Base-by-base conservation (phyloP, 1,140 invertebrate genomes). In the Eulimnadia texana region DNA sequence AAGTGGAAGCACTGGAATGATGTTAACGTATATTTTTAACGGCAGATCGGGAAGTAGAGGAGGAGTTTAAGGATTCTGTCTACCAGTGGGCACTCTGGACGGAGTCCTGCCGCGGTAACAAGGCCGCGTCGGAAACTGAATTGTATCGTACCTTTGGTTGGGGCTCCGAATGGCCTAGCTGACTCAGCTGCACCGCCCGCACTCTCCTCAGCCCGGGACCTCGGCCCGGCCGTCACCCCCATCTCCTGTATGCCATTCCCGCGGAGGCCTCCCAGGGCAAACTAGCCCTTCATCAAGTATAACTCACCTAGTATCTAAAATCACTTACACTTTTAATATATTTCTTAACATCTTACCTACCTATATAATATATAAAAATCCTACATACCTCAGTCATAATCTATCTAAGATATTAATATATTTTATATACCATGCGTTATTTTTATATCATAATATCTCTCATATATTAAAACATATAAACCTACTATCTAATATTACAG, bases 101-200 rank as follows among this genome's bases (percentile, higher is more conserved):
- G n/a, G n/a, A n/a, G n/a, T n/a, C n/a, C n/a, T n/a, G n/a, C n/a
- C n/a, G n/a, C n/a, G n/a, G n/a, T n/a, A n/a, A n/a, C n/a, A n/a
- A n/a, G n/a, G n/a, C n/a, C n/a, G n/a, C n/a, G 52, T 23, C 52
- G 13, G 52, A 54, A 27, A 23, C 52, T 2, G 52, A 54, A 20
- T 22, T 16, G 13, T 23, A 23, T 23, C 52, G 52, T n/a, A 54
- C 11, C 11, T 54, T 54, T 16, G 52, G 58, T 22, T 60, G 58
- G 58, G 58, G 58, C 58, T 60, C 58, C 1, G 52, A 47, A 28
- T 60, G 58, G 58, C 58, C 58, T 51, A 60, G 58, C 58, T 60
- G 58, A 60, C 58, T 60, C 58, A n/a, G 58, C 58, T 27, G 29
- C 16, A 25, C 58, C 23, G 22, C 16, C 22, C n/a, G 13, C 58